Evolutionary conservation across 2,113 vertebrate species (phyloP).

Genomic region (Crypturellus undulatus): DNA sequence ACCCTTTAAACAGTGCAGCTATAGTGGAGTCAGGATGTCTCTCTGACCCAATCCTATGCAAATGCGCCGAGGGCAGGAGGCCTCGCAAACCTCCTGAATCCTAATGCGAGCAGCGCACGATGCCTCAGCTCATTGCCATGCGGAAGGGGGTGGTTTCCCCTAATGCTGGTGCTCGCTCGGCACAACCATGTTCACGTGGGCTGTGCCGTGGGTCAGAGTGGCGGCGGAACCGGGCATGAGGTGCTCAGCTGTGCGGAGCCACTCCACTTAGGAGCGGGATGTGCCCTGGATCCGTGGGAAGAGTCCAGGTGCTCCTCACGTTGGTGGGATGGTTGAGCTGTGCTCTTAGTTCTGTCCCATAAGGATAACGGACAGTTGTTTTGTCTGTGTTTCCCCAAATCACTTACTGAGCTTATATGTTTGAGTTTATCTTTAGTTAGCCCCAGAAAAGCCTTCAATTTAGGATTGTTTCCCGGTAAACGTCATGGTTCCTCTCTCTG

Average conservation of each 20-base stretch:
- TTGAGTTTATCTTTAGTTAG: neutral
- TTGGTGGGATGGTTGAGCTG: neutral
- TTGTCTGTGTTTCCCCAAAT: neutral
- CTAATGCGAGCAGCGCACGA: conserved; percentile 39
- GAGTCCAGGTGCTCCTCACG: neutral
- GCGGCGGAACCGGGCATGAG: no score
- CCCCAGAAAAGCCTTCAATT: neutral
- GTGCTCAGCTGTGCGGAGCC: no score
- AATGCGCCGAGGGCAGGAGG: conserved; percentile 21
- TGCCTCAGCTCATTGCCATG: conserved; percentile 45
- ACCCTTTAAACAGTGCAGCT: conserved; percentile 37
- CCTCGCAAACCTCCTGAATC: conserved; percentile 60
- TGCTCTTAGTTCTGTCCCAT: rapidly evolving
- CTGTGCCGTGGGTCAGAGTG: no score
- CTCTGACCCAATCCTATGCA: conserved; percentile 66
- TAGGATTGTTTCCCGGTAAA: neutral
- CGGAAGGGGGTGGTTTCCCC: conserved; percentile 37
- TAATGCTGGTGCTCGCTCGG: conserved; percentile 24
- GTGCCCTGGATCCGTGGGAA: neutral
- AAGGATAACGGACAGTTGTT: neutral
- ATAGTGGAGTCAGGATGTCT: conserved; percentile 39
- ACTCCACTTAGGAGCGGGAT: neutral
- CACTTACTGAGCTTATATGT: neutral
- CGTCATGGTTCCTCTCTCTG: neutral
- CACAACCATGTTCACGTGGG: conserved; percentile 42